Percentiles rank a stretch among this genome's conserved stretches.
These are phyloP conservation scores for Yponomeuta cagnagella DNA, from an alignment of 2,888 invertebrate genomes.

Conservation along the genomic window DNA sequence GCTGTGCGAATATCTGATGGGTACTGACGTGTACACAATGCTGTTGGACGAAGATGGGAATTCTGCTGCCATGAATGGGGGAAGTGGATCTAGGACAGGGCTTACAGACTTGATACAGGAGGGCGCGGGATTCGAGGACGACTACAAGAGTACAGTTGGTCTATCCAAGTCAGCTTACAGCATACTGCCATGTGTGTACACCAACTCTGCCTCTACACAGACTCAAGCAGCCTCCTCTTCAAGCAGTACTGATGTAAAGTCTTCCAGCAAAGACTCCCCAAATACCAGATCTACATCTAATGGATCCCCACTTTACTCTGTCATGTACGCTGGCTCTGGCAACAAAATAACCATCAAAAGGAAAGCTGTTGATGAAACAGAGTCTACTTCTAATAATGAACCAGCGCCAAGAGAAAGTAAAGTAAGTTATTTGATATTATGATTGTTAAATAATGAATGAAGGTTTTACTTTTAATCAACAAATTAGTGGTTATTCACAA, in stretches of 20 bases:
- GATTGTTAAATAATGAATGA: neutral
- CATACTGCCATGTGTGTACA: constrained; percentile 83
- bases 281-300: constrained; percentile 58
- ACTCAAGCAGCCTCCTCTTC: constrained; percentile 55
- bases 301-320: constrained; percentile 79
- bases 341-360: constrained; percentile 90
- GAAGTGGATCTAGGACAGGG: constrained; percentile 72
- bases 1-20: constrained; percentile 88
- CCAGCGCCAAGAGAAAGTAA: constrained; percentile 54
- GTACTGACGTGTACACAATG: constrained; percentile 81
- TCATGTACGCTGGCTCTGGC: constrained; percentile 86
- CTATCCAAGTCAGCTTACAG: constrained; percentile 84
- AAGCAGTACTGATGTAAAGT: constrained; percentile 44
- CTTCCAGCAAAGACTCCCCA: constrained; percentile 53
- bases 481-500: no score
- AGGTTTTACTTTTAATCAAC: no score
- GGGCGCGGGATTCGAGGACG: constrained; percentile 85
- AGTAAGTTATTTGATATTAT: constrained; percentile 33
- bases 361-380: constrained; percentile 79
- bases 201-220: constrained; percentile 75
- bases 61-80: constrained; percentile 69
- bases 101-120: constrained; percentile 86
- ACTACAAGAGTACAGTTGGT: constrained; percentile 83
- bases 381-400: constrained; percentile 45
- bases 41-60: constrained; percentile 72